phyloP scores from a whole-genome alignment of 2,797 vertebrate species.

The Rhabdomys pumilio region DNA sequence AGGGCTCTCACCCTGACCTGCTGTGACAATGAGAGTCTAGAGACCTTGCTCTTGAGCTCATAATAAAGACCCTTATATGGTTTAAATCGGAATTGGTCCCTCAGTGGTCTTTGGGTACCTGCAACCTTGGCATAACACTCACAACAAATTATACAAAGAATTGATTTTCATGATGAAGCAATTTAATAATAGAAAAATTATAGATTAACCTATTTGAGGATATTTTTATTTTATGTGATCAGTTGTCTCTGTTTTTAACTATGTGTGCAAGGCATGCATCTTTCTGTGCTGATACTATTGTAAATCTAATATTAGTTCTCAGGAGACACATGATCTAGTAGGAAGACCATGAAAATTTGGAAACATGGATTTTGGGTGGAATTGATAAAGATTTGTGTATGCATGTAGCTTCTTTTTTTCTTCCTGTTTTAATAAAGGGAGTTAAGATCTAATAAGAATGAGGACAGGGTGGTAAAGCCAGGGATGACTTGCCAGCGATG shows the following conservation, averaged over 20 bases:
- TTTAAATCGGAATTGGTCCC: too few relatives aligned
- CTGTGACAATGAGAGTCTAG: not conserved
- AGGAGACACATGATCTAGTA: not conserved
- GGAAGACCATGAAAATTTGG: not conserved
- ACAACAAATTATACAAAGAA: not conserved
- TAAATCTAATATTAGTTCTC: not conserved
- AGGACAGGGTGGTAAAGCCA: not conserved
- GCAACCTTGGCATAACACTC: not conserved
- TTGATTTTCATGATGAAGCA: not conserved
- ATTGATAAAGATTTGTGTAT: not conserved
- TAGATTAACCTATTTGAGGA: not conserved
- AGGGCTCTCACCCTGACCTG: not conserved
- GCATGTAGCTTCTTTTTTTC: not conserved
- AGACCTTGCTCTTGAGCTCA: not conserved
- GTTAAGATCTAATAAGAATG: too few relatives aligned
- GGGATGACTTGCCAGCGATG: not conserved
- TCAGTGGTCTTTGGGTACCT: not conserved
- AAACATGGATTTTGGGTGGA: not conserved
- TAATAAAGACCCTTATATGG: not conserved
- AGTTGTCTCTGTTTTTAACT: not conserved
- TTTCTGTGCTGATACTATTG: not conserved
- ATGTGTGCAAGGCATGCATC: not conserved
- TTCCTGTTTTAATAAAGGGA: not conserved
- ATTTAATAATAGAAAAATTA: not conserved
- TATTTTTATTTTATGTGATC: not conserved